Conservation (phyloP, 2,888 invertebrate species). For the Choristoneura rosaceana region DNA sequence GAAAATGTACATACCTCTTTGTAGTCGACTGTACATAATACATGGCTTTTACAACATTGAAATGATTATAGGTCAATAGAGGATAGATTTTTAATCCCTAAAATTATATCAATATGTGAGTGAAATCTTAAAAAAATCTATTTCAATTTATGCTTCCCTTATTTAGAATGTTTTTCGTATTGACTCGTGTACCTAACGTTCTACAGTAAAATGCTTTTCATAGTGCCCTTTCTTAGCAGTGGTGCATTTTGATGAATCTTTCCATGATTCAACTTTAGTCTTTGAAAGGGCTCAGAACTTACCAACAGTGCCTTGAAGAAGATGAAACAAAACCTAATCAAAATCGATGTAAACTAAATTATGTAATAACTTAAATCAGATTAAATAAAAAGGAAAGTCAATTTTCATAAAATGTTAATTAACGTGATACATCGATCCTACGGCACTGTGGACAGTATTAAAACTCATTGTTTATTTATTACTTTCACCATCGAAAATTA, state of each 20-base stretch:
- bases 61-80: not conserved
- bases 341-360: not conserved
- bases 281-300: not conserved
- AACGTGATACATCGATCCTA: not conserved
- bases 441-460: conserved; percentile 32
- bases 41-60: too few relatives aligned
- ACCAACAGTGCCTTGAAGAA: not conserved
- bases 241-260: conserved; percentile 6
- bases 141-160: not conserved
- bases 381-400: not conserved
- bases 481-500: conserved; percentile 12
- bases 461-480: conserved; percentile 23
- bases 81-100: not conserved
- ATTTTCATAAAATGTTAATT: not conserved
- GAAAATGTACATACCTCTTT: too few relatives aligned
- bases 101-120: not conserved
- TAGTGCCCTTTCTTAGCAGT: conserved; percentile 2
- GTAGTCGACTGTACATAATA: too few relatives aligned
- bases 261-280: not conserved
- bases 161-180: not conserved
- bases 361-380: not conserved
- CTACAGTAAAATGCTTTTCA: not conserved
- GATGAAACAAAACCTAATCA: not conserved
- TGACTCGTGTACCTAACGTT: not conserved
- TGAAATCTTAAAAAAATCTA: not conserved